Base-by-base conservation (phyloP, 2,888 invertebrate genomes). In the Chaetoderma sp. region DNA sequence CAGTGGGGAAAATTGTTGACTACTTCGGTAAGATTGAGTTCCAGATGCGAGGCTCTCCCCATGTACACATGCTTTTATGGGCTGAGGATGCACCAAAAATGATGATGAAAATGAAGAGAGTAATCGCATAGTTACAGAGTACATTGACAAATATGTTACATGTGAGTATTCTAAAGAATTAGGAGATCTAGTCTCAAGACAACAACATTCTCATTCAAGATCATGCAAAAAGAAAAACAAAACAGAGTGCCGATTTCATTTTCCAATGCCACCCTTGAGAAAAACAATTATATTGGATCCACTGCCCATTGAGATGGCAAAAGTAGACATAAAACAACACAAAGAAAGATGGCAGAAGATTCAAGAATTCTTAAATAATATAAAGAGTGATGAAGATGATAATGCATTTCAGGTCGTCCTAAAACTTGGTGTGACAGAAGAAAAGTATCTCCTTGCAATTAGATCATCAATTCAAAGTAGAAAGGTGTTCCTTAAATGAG, bases 281-380 rank as follows among this genome's bases (percentile, higher is more conserved):
- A 39, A 50, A 52, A 64, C 64, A 18, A 16, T 52, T 21, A 64
- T 64, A 16, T 6, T 60, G 6, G 49, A 52, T n/a, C 64, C 63
- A 27, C 28, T 63, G 18, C 21, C 33, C 21, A 23, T 39, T 25
- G 39, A 45, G 16, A 10, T n/a, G 10, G 10, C 47, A 36, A n/a
- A 36, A 16, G 18, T 16, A n/a, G 18, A 44, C 8, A 49, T 23
- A 27, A 2, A 5, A 30, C n/a, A n/a, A 36, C 39, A 36, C 39
- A 36, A 36, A 36, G 4, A 33, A 8, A 13, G 27, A 1, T 33
- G 33, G 5, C n/a, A 27, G 1, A 30, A 58, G 13, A 5, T 21
- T 1, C n/a, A 21, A 13, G 50, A 39, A 5, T 33, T 33, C 58
- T 25, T 52, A 16, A 28, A 42, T 18, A 13, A 59, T 28, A 33